Conservation (phyloP, 2,888 invertebrate species). For the Dicyrtomina minuta region DNA sequence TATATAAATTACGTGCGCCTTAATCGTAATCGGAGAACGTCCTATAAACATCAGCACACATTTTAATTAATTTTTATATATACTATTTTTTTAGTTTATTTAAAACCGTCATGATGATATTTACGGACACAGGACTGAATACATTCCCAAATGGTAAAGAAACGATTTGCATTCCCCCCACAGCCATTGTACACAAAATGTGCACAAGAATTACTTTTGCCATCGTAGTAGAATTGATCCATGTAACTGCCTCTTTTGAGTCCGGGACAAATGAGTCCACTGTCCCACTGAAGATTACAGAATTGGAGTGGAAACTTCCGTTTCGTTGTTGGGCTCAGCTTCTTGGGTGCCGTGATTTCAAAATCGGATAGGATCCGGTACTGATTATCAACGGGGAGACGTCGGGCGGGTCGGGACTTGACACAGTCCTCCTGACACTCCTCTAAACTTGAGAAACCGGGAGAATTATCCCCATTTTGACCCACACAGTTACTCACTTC, state of each 20-base stretch:
- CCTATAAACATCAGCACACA: no score
- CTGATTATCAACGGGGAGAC: background rate
- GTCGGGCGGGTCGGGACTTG: conserved; percentile 5
- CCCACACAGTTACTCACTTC: no score
- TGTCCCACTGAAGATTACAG: conserved; percentile 39
- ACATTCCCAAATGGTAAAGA: conserved; percentile 38
- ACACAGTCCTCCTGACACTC: background rate
- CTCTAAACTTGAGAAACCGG: background rate
- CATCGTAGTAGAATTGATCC: conserved; percentile 44
- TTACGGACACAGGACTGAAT: conserved; percentile 30
- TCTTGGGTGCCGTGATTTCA: conserved; percentile 11
- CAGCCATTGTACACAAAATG: conserved; percentile 47
- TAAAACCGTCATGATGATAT: background rate
- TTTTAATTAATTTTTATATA: no score
- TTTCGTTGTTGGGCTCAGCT: background rate
- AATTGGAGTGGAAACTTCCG: conserved; percentile 39
- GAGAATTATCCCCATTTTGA: background rate
- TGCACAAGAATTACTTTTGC: conserved; percentile 37
- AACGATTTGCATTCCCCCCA: conserved; percentile 46
- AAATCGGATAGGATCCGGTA: conserved; percentile 19
- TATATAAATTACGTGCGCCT: no score
- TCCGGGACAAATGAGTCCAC: conserved; percentile 41
- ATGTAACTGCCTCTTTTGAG: conserved; percentile 36
- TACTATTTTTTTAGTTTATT: no score
- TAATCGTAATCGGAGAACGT: no score